Base-by-base conservation (phyloP, 2,888 invertebrate genomes). In the Hymenopus coronatus region DNA sequence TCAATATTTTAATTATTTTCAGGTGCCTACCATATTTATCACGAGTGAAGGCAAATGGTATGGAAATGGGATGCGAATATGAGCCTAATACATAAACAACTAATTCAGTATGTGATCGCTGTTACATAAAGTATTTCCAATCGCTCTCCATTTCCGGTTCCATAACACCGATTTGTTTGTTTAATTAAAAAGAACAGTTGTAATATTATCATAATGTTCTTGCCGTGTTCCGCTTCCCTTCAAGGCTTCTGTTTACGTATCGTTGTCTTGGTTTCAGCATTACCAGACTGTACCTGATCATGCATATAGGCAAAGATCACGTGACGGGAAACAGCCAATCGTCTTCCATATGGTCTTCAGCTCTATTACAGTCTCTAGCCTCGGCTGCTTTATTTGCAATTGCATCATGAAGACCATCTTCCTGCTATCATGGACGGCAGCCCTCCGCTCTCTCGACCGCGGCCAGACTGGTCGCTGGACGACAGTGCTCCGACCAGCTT, bases 251-350 rank as follows among this genome's bases (percentile, higher is more conserved):
- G 70, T 89, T 89, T 85, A 85, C 86, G 85, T 81, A 81, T 81
- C 83, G 84, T 25, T n/a, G 28, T 54, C 15, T 54, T 54, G 54
- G 54, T 54, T 54, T 54, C 15, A 70, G 54, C 46, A 85, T 27
- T 20, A 85, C 40, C 89, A 85, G 90, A 88, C 90, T 90, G 86
- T 90, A 89, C 90, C 89, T 89, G 89, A 90, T 89, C 87, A 87
- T 88, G 54, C 40, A 84, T 46, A 20, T 54, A 85, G 28, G 46
- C 85, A 85, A 33, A 33, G 82, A 40, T 90, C 90, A 90, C 83
- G 90, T 90, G 90, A 90, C 90, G 90, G 90, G 90, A 90, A 90
- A 85, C 90, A 81, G 70, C 90, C 90, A 90, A 90, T 90, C 90
- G 90, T 89, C 90, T 90, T 90, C 89, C 90, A 90, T 89, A 89